Conservation (phyloP, 2,113 vertebrate genomes). For the Anseranas semipalmata region DNA sequence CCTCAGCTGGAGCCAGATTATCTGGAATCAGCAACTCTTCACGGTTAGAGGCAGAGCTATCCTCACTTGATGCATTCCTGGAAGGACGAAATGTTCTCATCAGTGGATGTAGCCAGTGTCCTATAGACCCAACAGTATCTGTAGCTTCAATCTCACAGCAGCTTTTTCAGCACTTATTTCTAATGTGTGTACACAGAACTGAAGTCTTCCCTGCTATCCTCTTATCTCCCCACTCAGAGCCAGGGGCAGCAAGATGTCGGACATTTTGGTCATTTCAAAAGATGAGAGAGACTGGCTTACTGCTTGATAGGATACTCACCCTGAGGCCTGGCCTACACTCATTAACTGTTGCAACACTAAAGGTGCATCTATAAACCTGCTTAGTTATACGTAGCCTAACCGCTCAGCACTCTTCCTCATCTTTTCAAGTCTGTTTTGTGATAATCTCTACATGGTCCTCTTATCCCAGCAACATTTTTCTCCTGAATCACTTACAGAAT, state of each 20-base stretch:
- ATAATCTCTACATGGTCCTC: neutral
- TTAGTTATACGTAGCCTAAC: neutral
- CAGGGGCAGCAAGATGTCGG: neutral
- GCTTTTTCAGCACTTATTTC: neutral
- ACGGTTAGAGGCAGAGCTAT: neutral
- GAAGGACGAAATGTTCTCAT: conserved; percentile 34
- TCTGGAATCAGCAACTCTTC: conserved; percentile 49
- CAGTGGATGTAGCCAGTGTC: neutral
- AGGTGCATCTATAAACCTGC: neutral
- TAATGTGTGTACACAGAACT: neutral
- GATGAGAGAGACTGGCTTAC: neutral
- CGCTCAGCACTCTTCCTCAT: neutral
- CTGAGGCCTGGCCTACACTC: neutral
- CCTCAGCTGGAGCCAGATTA: conserved; percentile 16
- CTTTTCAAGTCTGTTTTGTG: neutral
- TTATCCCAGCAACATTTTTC: neutral
- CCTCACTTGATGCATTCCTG: conserved; percentile 55
- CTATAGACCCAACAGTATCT: neutral
- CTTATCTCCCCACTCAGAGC: neutral
- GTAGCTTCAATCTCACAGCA: neutral
- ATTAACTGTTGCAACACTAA: neutral
- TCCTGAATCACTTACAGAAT: conserved; percentile 41
- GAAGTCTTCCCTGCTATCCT: neutral
- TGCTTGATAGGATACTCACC: neutral
- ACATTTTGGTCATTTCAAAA: neutral